Percentiles rank a stretch among this genome's conserved stretches.
Conservation (phyloP, 2,888 invertebrate species). For the Pterostichus madidus region DNA sequence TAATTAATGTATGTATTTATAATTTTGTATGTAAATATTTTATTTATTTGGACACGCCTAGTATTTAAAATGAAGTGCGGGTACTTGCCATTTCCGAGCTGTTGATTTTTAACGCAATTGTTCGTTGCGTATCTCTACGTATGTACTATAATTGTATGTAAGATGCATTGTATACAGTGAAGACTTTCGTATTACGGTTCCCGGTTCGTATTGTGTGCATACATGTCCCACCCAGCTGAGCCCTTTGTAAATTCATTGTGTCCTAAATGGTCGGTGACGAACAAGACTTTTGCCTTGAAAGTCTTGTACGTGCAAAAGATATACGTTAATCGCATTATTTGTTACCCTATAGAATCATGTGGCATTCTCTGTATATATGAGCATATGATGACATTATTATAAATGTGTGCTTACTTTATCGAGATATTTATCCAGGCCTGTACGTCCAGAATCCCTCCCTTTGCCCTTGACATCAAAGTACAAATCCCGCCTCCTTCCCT, state of each 20-base stretch:
- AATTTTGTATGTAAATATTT: constrained; percentile 54
- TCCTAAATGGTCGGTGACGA: constrained; percentile 58
- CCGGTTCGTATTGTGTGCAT: constrained; percentile 58
- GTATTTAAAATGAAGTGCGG: constrained; percentile 12
- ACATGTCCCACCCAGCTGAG: constrained; percentile 59
- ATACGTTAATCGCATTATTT: constrained; percentile 68
- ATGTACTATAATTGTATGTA: constrained; percentile 54
- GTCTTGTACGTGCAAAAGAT: constrained; percentile 53
- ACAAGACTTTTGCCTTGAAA: constrained; percentile 23
- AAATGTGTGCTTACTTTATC: constrained; percentile 68
- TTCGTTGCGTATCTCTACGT: constrained; percentile 46
- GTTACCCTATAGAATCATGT: constrained; percentile 69
- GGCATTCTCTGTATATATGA: constrained; percentile 74
- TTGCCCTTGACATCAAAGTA: constrained; percentile 53
- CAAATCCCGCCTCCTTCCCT: constrained; percentile 51
- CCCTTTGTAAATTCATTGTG: constrained; percentile 63
- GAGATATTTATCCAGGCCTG: constrained; percentile 63
- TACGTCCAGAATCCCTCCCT: constrained; percentile 53
- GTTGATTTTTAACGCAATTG: constrained; percentile 38
- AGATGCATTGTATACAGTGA: constrained; percentile 54
- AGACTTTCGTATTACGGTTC: constrained; percentile 58
- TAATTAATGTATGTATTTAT: constrained; percentile 55
- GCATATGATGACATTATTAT: constrained; percentile 68
- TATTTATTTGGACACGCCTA: constrained; percentile 37
- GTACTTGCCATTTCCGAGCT: constrained; percentile 32